A percentile compares a stretch with the other conserved stretches of the same genome.
These are phyloP conservation scores for Magallana gigas DNA, from an alignment of 1,140 invertebrate species.

Conservation along the genomic window DNA sequence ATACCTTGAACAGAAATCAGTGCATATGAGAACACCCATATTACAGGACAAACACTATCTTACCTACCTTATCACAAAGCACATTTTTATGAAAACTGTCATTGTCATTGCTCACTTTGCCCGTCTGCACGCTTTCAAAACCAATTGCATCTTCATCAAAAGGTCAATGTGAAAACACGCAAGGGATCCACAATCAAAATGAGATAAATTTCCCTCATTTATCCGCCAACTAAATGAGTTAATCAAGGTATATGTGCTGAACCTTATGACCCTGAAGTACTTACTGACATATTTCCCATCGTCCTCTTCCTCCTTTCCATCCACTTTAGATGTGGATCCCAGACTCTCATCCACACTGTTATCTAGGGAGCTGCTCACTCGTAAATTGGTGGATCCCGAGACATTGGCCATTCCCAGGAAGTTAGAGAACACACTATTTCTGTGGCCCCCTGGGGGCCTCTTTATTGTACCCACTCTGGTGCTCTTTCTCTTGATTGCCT, in stretches of 20 bases:
- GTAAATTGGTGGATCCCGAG: background rate
- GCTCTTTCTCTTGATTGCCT: slow-evolving; percentile 8
- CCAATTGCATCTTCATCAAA: too few relatives aligned
- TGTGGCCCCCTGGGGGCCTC: background rate
- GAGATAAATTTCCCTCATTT: too few relatives aligned
- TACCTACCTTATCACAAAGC: too few relatives aligned
- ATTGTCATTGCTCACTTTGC: too few relatives aligned
- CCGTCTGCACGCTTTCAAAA: too few relatives aligned
- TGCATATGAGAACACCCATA: too few relatives aligned
- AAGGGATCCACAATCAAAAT: too few relatives aligned
- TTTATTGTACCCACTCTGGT: background rate
- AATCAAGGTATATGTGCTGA: too few relatives aligned
- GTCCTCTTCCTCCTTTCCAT: slow-evolving; percentile 42
- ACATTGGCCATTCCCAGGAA: slow-evolving; percentile 22
- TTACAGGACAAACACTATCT: too few relatives aligned
- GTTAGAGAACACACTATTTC: slow-evolving; percentile 19
- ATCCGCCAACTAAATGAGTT: too few relatives aligned
- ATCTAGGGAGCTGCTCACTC: slow-evolving; percentile 24
- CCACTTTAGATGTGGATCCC: slow-evolving; percentile 33
- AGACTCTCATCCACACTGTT: slow-evolving; percentile 37
- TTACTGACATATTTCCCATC: slow-evolving; percentile 47
- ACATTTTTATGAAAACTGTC: too few relatives aligned
- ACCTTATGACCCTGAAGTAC: background rate
- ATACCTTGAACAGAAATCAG: slow-evolving; percentile 60
- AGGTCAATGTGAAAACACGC: too few relatives aligned